Evolutionary conservation across 2,113 vertebrate genomes (phyloP).

Genomic region (Anolis carolinensis): DNA sequence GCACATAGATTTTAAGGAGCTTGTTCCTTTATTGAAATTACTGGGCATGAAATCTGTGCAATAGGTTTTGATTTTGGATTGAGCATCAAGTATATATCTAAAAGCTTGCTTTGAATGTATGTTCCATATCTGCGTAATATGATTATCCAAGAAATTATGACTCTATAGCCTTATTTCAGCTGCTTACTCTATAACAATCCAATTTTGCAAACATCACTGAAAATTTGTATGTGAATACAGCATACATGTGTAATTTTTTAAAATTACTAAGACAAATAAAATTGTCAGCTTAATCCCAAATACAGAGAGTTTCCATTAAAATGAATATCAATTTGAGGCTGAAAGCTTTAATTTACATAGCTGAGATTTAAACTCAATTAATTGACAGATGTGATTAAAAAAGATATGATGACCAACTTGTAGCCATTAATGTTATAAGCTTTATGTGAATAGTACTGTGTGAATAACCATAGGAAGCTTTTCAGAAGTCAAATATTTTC

Average conservation of each 20-base stretch:
- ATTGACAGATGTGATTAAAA: neutral
- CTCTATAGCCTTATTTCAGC: neutral
- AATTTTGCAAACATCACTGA: neutral
- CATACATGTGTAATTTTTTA: neutral
- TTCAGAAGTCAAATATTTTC: neutral
- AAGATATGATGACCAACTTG: neutral
- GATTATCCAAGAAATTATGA: neutral
- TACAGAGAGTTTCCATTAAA: constrained; percentile 11
- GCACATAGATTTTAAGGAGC: neutral
- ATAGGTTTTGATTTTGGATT: neutral
- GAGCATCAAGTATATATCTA: neutral
- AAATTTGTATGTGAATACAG: neutral
- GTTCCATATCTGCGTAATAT: neutral
- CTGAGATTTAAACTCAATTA: neutral
- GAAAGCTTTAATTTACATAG: constrained; percentile 15
- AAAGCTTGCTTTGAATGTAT: neutral
- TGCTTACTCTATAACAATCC: neutral
- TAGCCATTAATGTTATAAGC: neutral
- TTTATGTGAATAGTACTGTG: neutral
- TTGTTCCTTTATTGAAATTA: neutral
- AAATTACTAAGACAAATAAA: neutral
- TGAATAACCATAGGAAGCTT: neutral
- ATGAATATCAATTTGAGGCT: rapidly evolving
- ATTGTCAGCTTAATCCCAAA: neutral
- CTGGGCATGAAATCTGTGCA: neutral